phyloP scores from a whole-genome alignment of 2,113 vertebrate species.

The Zapornia atra region DNA sequence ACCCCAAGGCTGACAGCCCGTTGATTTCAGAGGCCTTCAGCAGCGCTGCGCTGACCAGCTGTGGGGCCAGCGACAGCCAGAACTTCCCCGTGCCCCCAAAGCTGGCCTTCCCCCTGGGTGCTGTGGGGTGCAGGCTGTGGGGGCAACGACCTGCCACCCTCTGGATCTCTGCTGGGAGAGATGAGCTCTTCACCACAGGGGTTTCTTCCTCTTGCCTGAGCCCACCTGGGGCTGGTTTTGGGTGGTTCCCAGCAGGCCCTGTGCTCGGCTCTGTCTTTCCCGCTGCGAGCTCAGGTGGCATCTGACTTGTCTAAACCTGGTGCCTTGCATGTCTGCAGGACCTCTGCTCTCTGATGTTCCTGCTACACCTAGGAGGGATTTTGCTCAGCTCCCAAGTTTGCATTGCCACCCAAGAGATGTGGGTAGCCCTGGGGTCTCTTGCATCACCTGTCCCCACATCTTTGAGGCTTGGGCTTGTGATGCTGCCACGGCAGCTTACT shows the following conservation, averaged over 20 bases:
- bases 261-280: not conserved
- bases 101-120: not conserved
- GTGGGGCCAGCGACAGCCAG: not conserved
- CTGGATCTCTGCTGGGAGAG: not conserved
- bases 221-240: not conserved
- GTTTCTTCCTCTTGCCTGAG: not conserved
- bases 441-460: not conserved
- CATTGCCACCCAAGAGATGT: not conserved
- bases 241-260: not conserved
- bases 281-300: rapidly evolving
- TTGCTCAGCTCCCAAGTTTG: not conserved
- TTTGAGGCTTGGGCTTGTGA: rapidly evolving
- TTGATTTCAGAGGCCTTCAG: not conserved
- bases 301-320: not conserved
- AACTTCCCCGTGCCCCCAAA: not conserved
- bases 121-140: not conserved
- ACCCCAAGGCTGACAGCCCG: not conserved
- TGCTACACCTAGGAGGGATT: not conserved
- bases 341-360: not conserved
- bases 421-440: not conserved
- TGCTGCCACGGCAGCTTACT: not conserved
- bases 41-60: not conserved
- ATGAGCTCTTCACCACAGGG: rapidly evolving
- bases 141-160: not conserved
- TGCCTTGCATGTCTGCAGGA: rapidly evolving